These are phyloP conservation scores for Amphipoea lucens DNA, from an alignment of 2,888 invertebrate genomes.

Conservation along the genomic window DNA sequence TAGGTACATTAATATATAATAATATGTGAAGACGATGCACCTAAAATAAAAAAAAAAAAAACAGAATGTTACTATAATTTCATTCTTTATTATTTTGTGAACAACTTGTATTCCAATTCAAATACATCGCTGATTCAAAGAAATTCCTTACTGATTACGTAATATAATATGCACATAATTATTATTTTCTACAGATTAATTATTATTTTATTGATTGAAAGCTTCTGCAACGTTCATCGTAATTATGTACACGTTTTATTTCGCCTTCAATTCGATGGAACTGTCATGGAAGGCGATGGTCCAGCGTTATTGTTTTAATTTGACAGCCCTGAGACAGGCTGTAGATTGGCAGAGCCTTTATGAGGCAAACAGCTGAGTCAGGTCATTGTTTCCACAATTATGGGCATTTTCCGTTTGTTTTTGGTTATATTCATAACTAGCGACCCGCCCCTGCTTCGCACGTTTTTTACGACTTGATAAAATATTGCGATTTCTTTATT, in stretches of 20 bases:
- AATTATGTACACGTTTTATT: conserved; percentile 42
- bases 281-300: conserved; percentile 13
- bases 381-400: conserved; percentile 51
- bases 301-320: conserved; percentile 26
- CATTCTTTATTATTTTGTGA: conserved; percentile 3
- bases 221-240: conserved; percentile 21
- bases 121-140: conserved; percentile 32
- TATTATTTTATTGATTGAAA: conserved; percentile 31
- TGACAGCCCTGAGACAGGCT: conserved; percentile 45
- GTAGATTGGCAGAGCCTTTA: conserved; percentile 23
- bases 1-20: too few relatives aligned
- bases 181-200: conserved; percentile 36
- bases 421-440: conserved; percentile 18
- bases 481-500: not conserved
- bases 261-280: conserved; percentile 14
- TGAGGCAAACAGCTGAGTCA: conserved; percentile 44
- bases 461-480: not conserved
- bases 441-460: not conserved
- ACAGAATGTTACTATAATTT: not conserved
- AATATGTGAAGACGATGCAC: too few relatives aligned
- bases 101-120: conserved; percentile 23
- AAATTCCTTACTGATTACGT: conserved; percentile 50
- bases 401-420: conserved; percentile 30
- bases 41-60: too few relatives aligned
- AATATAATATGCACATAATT: conserved; percentile 41